Percentiles rank a stretch among this genome's conserved stretches.
These are phyloP conservation scores for Capreolus pygargus DNA, from an alignment of 2,113 vertebrate genomes.

Conservation along the genomic window DNA sequence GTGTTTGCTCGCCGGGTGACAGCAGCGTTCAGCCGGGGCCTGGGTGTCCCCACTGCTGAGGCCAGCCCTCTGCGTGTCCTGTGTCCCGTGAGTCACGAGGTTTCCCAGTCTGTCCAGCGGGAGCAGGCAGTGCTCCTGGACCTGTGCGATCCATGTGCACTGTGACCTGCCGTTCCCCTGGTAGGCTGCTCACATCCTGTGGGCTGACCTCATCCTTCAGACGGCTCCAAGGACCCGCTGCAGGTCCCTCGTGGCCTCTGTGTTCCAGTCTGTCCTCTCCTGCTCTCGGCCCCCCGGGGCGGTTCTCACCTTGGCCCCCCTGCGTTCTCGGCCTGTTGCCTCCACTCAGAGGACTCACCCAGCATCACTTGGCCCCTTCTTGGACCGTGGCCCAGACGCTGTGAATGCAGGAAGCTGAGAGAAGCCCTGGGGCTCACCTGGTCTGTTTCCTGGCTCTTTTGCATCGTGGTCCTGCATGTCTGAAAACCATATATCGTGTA, in stretches of 20 bases:
- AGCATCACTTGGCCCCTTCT: not conserved
- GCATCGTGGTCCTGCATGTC: not conserved
- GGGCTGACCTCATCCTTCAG: not conserved
- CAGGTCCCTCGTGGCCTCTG: not conserved
- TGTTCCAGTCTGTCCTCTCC: not conserved
- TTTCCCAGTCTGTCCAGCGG: not conserved
- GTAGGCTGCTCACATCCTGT: fast-evolving
- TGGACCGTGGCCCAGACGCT: not conserved
- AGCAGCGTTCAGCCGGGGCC: fast-evolving
- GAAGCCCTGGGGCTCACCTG: too few species aligned
- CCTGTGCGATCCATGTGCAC: fast-evolving
- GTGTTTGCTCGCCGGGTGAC: fast-evolving
- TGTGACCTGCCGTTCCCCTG: fast-evolving
- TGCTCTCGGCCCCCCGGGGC: fast-evolving
- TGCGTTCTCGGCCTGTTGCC: fast-evolving
- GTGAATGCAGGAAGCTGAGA: not conserved
- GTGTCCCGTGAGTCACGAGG: fast-evolving
- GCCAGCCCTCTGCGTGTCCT: not conserved
- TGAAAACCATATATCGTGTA: not conserved
- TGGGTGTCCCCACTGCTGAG: too few species aligned
- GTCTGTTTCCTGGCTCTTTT: not conserved
- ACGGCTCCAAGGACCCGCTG: not conserved
- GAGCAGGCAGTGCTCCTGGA: fast-evolving
- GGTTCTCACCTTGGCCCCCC: fast-evolving
- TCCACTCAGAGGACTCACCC: not conserved